Evolutionary conservation across 2,888 invertebrate genomes (phyloP), one percentile per base, ranked within the genome.

Genomic region (Conus canariensis): DNA sequence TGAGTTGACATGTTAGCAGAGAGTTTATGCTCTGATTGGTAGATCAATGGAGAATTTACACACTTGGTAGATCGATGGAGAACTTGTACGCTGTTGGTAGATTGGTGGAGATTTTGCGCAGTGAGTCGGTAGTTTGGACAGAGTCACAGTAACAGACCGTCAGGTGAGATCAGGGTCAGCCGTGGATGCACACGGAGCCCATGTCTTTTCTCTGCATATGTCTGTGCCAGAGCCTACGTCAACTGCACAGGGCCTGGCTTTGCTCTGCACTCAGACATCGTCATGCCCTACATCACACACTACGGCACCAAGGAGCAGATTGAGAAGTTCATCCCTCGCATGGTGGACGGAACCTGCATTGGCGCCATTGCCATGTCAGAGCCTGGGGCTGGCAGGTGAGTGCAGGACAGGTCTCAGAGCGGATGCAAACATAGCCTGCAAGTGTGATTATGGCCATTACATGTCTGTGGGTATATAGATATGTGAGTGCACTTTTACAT

Each of bases 281-380:
- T 96, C 19, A 96, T 96, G 96, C 96, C 97, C 0, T 97, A 96
- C 93, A 96, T 97, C 80, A 93, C 95, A 19, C 94, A 96, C 91
- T 96, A 96, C 92, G 96, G 96, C 45, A 95, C 95, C 16, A 93
- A 94, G 89, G 96, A 96, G 90, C 96, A 97, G 93, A 95, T 95
- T 19, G 94, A 96, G 90, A 95, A 95, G 90, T 96, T 95, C 92
- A 94, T 97, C 58, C 96, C 96, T 1, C 94, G 93, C 87, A 96
- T 96, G 96, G 93, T 94, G 30, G 95, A 96, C 12, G 97, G 97
- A 1, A 95, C 94, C 87, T 95, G 94, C 90, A 96, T 97, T 74
- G 96, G 96, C 87, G 96, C 96, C 30, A 96, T 97, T 88, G 97
- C 96, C 85, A 96, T 97, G 96, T 96, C 96, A 45, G 97, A 97